Base-by-base conservation (phyloP, 2,888 invertebrate species). In the Formica aserva region DNA sequence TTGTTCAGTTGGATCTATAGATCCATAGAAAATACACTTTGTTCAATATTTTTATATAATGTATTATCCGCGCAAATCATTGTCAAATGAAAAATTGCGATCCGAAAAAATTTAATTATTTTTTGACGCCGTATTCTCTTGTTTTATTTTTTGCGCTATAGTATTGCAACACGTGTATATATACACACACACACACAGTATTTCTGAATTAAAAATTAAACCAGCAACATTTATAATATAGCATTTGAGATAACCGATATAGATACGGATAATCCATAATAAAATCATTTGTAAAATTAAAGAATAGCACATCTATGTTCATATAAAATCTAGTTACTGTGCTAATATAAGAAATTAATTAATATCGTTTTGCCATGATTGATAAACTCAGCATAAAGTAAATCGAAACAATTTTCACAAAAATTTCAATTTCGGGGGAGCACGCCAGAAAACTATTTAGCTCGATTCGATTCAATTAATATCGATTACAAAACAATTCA, bases 1-100 rank as follows among this genome's bases (percentile, higher is more conserved):
- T 60, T 48, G 35, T 60, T 32, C n/a, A 41, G 67, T 57, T 60
- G 32, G 35, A 13, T 60, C 71, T 72, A 60, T 48, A 41, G 45
- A 57, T 18, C n/a, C n/a, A n/a, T n/a, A n/a, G n/a, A 41, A 15
- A 60, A 60, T 0, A 48, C 22, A 48, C 22, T 48, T 45, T 45
- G 78, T 8, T 15, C 18, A 60, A 72, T 60, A 57, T 35, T 57
- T 72, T 45, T 60, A 60, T 57, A 77, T 80, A 72, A 72, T 45
- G 9, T 32, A 69, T 71, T 45, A 71, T 15, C 29, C 15, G 15
- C 22, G 48, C 35, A 9, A 62, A 60, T 45, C 9, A 55, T 77
- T 29, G 41, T n/a, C 9, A 9, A 41, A 69, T 69, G 55, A 26
- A 29, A 77, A 69, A 77, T 67, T 77, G 29, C 22, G 38, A 4